phyloP scores from a whole-genome alignment of 2,113 vertebrate genomes.

The Plectropomus leopardus region DNA sequence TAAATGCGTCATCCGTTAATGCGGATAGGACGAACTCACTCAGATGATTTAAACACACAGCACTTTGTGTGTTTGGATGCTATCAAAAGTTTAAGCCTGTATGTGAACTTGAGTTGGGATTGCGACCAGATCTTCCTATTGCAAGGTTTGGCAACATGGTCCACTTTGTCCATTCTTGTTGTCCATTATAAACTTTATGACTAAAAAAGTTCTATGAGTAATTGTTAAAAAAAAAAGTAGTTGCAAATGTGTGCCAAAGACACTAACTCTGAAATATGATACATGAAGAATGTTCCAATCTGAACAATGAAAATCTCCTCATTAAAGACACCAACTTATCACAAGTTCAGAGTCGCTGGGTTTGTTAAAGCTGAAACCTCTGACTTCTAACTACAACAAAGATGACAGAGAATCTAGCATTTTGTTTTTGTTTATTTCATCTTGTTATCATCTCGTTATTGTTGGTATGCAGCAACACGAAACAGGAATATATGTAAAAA shows the following conservation, averaged over 20 bases:
- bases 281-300: background rate
- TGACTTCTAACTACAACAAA: background rate
- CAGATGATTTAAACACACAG: background rate
- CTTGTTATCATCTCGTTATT: background rate
- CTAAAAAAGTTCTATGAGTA: conserved; percentile 3
- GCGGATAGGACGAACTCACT: background rate
- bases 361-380: background rate
- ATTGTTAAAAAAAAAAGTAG: background rate
- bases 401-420: background rate
- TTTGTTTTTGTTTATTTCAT: conserved; percentile 1
- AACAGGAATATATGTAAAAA: background rate
- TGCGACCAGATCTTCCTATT: background rate
- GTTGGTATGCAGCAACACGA: background rate
- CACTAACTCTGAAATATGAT: background rate
- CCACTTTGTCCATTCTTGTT: background rate
- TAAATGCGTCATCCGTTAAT: too few species aligned
- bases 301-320: background rate
- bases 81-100: background rate
- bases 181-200: background rate
- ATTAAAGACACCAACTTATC: background rate
- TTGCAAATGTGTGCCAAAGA: background rate
- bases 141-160: background rate
- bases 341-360: background rate
- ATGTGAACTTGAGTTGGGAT: background rate
- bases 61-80: background rate